These are phyloP conservation scores for Tuta absoluta DNA, from an alignment of 2,888 invertebrate genomes.

Conservation along the genomic window DNA sequence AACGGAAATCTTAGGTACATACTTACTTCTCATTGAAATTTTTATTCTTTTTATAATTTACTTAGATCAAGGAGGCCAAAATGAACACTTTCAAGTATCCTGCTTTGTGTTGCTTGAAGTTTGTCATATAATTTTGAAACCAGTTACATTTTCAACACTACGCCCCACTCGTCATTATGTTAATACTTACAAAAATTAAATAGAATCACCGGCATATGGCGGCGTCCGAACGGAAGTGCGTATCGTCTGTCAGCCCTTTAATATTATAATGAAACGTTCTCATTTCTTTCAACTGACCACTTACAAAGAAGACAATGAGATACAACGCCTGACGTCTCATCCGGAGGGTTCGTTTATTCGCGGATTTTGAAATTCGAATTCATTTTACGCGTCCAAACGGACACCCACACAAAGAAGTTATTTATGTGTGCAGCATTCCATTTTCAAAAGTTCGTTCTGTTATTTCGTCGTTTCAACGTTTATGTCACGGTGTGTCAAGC, in stretches of 20 bases:
- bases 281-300: conserved; percentile 76
- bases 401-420: conserved; percentile 15
- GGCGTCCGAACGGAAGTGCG: conserved; percentile 75
- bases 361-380: conserved; percentile 46
- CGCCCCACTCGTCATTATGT: conserved; percentile 49
- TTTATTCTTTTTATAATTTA: neutral
- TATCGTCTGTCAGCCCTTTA: conserved; percentile 77
- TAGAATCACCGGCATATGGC: conserved; percentile 69
- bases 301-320: conserved; percentile 75
- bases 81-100: neutral
- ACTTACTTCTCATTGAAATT: no score
- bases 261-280: conserved; percentile 74
- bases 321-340: conserved; percentile 64
- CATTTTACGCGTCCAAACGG: conserved; percentile 39
- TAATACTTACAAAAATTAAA: conserved; percentile 54
- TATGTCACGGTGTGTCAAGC: conserved; percentile 26
- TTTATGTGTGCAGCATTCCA: conserved; percentile 26
- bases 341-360: conserved; percentile 56
- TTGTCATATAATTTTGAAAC: conserved; percentile 30
- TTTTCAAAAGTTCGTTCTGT: conserved; percentile 32
- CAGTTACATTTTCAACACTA: conserved; percentile 35
- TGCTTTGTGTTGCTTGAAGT: neutral
- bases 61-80: neutral
- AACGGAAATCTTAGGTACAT: no score
- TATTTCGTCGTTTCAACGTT: conserved; percentile 26